Evolutionary conservation across 2,797 vertebrate species (phyloP), one percentile per base, ranked within the genome.

Genomic region (Pseudochirops corinnae): DNA sequence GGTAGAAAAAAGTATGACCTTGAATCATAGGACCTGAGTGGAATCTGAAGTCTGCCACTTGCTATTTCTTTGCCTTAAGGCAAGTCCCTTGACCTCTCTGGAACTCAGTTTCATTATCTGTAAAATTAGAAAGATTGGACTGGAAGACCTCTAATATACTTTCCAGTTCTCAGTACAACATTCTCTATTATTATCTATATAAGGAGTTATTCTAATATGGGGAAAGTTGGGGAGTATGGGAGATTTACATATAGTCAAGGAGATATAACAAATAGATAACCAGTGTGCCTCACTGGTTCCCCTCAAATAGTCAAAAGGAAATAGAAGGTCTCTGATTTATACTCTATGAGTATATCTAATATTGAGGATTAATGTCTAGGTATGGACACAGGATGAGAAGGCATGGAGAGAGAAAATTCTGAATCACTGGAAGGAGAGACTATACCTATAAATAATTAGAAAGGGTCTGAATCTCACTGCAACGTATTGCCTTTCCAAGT

Each of bases 401-500:
- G 14, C 1, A n/a, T 67, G 16, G 62, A 67, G 33, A 67, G 14
- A 60, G 58, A 67, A 33, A n/a, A n/a, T 67, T n/a, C 14, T 67
- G 14, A 16, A 67, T 67, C 33, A 67, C 16, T 18, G 33, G 1
- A 12, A 31, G 62, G 62, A 33, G 33, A 67, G 62, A 67, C 14
- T n/a, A 67, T 0, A 67, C 33, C 33, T 14, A n/a, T 67, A 67
- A 94, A 50, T 90, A 39, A 74, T 92, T 90, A 26, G 56, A 52
- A 94, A 56, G 39, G 2, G 55, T 33, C 39, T 92, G 94, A 55
- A 67, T 21, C 92, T 93, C 91, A 82, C 7, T 93, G 26, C 90
- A 55, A 90, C 55, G 67, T 92, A 5, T 92, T 92, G 62, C 0
- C 55, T 60, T 7, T 46, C 21, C 31, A 56, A 0, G 62, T 12